Evolutionary conservation across 2,888 invertebrate species (phyloP), one percentile per base, ranked within the genome.

Genomic region (Elysia crispata): DNA sequence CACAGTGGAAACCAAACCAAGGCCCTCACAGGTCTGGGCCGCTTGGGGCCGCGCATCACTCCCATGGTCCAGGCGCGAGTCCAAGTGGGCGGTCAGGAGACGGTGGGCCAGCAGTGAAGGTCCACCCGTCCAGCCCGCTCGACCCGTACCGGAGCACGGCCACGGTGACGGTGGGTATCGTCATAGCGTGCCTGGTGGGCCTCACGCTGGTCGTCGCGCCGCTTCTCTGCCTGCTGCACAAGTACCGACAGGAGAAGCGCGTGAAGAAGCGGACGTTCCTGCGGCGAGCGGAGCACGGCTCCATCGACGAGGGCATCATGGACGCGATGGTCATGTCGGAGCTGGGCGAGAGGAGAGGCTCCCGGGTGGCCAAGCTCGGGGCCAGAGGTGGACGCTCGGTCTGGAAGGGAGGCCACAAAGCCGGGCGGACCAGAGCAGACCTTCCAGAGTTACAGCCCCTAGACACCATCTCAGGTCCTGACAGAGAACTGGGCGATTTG

Each of bases 271-370:
- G 78, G 69, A 81, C 80, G 18, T 74, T 81, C 30, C 57, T 81
- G 81, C 85, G 41, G 60, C 67, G 82, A 49, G 50, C 78, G 23
- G 73, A 77, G n/a, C 72, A 76, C 33, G 78, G 79, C 25, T 81
- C 77, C 6, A 82, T 83, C 57, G 84, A 85, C 30, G 79, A 79
- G 15, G 83, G 84, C 25, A 86, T 87, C 70, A 85, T 87, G 83
- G 89, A 90, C 20, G 86, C 87, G 25, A 88, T 90, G 87, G 85
- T 90, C 41, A 80, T 86, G 77, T 85, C 85, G 50, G 89, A 89
- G 60, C 84, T 90, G 75, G 90, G 89, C 31, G 76, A 67, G 77
- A 66, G 64, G 30, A 57, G 54, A 0, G 49, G 54, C 30, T 60
- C 60, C 8, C 41, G 73, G 3, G 70, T 78, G 13, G 23, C 50